phyloP scores from a whole-genome alignment of 2,888 invertebrate species.

The Sisyra nigra region DNA sequence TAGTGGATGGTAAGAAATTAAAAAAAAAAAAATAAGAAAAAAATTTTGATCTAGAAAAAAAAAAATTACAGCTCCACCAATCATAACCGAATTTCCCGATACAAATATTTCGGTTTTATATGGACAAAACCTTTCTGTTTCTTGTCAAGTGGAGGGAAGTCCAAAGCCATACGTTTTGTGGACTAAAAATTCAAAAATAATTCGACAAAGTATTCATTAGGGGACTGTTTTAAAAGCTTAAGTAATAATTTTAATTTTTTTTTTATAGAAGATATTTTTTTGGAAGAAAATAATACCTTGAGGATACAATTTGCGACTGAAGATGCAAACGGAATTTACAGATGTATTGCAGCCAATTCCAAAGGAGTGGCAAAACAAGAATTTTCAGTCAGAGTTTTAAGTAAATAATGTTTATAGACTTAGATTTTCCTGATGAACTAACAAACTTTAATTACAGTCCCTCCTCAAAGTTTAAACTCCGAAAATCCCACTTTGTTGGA shows the following conservation, averaged over 20 bases:
- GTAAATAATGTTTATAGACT: constrained; percentile 16
- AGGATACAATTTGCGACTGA: constrained; percentile 27
- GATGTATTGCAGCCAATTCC: constrained; percentile 36
- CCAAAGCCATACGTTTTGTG: no score
- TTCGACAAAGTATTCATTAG: neutral
- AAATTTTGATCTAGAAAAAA: no score
- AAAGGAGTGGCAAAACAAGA: constrained; percentile 27
- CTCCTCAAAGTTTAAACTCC: constrained; percentile 12
- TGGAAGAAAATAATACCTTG: constrained; percentile 17
- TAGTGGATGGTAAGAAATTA: no score
- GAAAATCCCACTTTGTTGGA: constrained; percentile 11
- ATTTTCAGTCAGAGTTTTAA: constrained; percentile 18
- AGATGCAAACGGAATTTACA: constrained; percentile 35
- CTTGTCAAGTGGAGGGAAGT: no score
- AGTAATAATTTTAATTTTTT: neutral
- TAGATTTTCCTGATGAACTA: no score
- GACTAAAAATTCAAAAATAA: neutral
- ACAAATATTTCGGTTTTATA: no score
- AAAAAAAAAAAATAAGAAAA: no score
- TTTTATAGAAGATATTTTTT: neutral
- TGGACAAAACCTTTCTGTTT: no score
- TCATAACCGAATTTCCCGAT: no score
- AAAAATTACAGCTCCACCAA: no score
- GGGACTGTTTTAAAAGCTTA: neutral
- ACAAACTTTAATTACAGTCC: constrained; percentile 12